A percentile compares a stretch with the other conserved stretches of the same genome.
Evolutionary conservation across 2,113 vertebrate genomes (phyloP).

Genomic region (Dinomys branickii): DNA sequence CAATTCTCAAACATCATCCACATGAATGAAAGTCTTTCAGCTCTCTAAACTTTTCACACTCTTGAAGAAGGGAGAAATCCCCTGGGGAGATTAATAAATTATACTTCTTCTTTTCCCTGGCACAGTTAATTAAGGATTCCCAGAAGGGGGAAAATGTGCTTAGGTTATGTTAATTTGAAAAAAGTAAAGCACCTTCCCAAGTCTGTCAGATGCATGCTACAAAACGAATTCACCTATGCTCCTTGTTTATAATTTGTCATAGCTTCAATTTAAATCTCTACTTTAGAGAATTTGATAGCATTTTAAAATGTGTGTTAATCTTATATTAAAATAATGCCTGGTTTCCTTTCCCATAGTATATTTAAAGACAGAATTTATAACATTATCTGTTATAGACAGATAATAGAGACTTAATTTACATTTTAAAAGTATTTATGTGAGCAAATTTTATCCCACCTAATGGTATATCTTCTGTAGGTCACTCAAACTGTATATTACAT

Average conservation of each 20-base stretch:
- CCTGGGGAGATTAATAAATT: neutral
- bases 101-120: neutral
- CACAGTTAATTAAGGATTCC: neutral
- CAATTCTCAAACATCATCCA: neutral
- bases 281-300: neutral
- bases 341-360: neutral
- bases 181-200: neutral
- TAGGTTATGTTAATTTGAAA: neutral
- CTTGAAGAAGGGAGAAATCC: neutral
- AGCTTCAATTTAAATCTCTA: neutral
- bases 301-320: neutral
- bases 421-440: neutral
- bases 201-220: neutral
- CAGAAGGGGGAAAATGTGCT: neutral
- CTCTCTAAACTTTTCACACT: neutral
- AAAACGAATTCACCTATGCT: accelerated
- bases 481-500: neutral
- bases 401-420: neutral
- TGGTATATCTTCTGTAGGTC: neutral
- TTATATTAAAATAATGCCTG: neutral
- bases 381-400: neutral
- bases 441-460: neutral
- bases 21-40: neutral
- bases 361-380: neutral
- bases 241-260: neutral